A percentile compares a stretch with the other conserved stretches of the same genome.
These are phyloP conservation scores for Takifugu ocellatus DNA, from an alignment of 2,797 vertebrate genomes.

Conservation along the genomic window DNA sequence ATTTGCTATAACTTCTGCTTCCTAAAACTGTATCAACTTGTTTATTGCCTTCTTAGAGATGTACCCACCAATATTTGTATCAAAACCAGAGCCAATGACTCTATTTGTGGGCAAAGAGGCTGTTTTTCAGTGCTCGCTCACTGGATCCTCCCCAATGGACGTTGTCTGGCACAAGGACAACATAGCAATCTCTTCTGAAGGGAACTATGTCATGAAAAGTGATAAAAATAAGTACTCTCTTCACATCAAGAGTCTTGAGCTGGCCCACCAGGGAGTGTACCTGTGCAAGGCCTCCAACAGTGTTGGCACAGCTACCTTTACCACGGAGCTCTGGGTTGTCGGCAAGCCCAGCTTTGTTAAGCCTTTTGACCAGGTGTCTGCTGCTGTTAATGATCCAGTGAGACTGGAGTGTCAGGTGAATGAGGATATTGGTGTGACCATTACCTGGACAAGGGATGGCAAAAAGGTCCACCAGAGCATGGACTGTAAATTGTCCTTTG, in stretches of 20 bases:
- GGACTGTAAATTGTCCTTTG: slow-evolving; percentile 93
- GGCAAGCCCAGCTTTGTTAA: slow-evolving; percentile 90
- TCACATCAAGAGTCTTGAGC: slow-evolving; percentile 84
- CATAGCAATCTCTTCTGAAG: slow-evolving; percentile 79
- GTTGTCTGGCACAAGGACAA: slow-evolving; percentile 96
- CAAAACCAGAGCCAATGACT: slow-evolving; percentile 90
- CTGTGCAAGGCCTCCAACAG: slow-evolving; percentile 96
- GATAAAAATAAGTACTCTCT: slow-evolving; percentile 88
- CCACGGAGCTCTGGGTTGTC: slow-evolving; percentile 85
- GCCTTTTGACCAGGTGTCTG: slow-evolving; percentile 79
- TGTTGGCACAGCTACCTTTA: slow-evolving; percentile 88
- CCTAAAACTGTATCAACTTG: slow-evolving; percentile 26
- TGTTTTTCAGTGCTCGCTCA: slow-evolving; percentile 88
- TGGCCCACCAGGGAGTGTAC: slow-evolving; percentile 85
- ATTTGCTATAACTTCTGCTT: slow-evolving; percentile 3
- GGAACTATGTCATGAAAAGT: slow-evolving; percentile 79
- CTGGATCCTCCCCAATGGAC: slow-evolving; percentile 90
- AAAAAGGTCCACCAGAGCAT: slow-evolving; percentile 91
- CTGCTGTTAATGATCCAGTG: slow-evolving; percentile 86
- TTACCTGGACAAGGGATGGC: slow-evolving; percentile 91
- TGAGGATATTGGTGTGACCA: slow-evolving; percentile 91
- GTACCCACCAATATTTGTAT: slow-evolving; percentile 90
- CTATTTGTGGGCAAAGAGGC: slow-evolving; percentile 92
- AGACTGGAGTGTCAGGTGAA: slow-evolving; percentile 94
- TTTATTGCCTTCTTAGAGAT: slow-evolving; percentile 85